Evolutionary conservation across 2,888 invertebrate species (phyloP), one percentile per base, ranked within the genome.

Genomic region (Plagodis pulveraria): DNA sequence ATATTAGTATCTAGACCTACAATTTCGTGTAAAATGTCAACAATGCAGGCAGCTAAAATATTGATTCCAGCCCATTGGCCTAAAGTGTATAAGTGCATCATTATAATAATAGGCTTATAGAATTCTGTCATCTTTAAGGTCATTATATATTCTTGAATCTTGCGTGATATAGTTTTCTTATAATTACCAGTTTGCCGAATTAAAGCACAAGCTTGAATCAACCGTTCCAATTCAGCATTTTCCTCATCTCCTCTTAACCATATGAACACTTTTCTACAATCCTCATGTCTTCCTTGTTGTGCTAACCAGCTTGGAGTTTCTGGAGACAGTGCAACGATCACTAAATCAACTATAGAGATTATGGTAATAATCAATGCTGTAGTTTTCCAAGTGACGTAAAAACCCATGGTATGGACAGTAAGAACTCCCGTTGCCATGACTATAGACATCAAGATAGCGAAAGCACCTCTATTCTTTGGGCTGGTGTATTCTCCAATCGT

Each of bases 261-360:
- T 52, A 84, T 81, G 11, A 95, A 94, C 0, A 94, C 88, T 22
- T 81, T 74, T 62, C 92, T 87, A 5, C 95, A 95, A 51, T 94
- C 92, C 0, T 89, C 87, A 2, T 87, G 80, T 22, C 84, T 87
- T 0, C 93, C 93, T 69, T 91, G 94, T 0, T 93, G 86, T 0
- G 94, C 89, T 9, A 96, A 74, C 95, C 95, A 96, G 56, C 92
- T 91, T 0, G 95, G 95, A 6, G 95, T 94, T 81, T 96, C 96
- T 0, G 94, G 95, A 0, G 77, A 76, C 43, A 77, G 83, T 10
- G 83, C 72, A 0, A 78, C 83, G 79, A 89, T 83, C 5, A 83
- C 32, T 6, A 94, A 76, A 36, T 94, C 90, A 6, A 87, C 70
- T 6, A 93, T 69, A 1, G 93, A 89, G 22, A 94, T 81, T 22